These are phyloP conservation scores for Gambusia yucatana DNA, from an alignment of 2,797 vertebrate genomes.

Conservation along the genomic window DNA sequence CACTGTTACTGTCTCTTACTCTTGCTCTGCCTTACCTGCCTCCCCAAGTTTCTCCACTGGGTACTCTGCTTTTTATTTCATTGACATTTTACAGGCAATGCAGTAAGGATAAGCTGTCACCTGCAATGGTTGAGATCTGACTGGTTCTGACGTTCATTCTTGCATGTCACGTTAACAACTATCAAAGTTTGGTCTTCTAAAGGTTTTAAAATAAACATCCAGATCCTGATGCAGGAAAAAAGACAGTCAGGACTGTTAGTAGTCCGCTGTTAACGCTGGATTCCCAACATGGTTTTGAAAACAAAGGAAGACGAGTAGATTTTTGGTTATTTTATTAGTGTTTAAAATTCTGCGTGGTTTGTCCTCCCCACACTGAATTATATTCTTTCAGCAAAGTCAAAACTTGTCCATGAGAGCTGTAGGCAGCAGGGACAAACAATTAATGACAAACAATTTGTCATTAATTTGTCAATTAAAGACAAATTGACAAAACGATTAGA, in stretches of 20 bases:
- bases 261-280: not conserved
- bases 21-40: too few relatives aligned
- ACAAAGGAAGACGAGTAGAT: not conserved
- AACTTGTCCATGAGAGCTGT: not conserved
- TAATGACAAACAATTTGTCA: too few relatives aligned
- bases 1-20: too few relatives aligned
- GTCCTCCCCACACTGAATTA: not conserved
- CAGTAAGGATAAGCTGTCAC: not conserved
- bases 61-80: not conserved
- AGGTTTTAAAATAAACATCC: not conserved
- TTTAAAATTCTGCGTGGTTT: not conserved
- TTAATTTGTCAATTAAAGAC: too few relatives aligned
- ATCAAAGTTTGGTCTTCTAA: not conserved
- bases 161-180: not conserved
- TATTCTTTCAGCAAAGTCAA: not conserved
- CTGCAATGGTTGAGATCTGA: not conserved
- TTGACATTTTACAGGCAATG: not conserved
- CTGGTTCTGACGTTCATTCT: not conserved
- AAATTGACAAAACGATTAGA: not conserved
- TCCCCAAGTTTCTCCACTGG: not conserved
- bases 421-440: not conserved
- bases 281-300: not conserved
- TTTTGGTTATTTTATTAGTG: too few relatives aligned
- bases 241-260: not conserved
- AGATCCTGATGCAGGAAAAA: not conserved